Evolutionary conservation across 2,113 vertebrate species (phyloP).

Genomic region (Leptocoma aspasia): DNA sequence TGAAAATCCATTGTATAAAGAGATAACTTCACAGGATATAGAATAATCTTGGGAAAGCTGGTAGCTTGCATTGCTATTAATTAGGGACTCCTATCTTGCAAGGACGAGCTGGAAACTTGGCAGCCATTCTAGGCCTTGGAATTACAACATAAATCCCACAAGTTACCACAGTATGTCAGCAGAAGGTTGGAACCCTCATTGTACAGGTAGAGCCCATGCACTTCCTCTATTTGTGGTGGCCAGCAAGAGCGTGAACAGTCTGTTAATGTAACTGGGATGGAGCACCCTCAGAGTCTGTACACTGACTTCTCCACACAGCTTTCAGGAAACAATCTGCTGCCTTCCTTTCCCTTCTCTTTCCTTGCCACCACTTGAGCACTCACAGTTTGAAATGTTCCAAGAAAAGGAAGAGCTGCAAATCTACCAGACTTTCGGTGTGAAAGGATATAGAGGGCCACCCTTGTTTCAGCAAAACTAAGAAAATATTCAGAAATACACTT

Average conservation of each 20-base stretch:
- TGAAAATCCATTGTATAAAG: background rate
- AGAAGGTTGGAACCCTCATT: background rate
- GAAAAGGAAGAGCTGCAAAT: background rate
- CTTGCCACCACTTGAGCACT: background rate
- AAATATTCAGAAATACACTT: background rate
- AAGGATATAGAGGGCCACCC: background rate
- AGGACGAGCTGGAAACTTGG: background rate
- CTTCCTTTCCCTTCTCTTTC: background rate
- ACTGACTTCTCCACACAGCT: background rate
- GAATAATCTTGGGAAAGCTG: background rate
- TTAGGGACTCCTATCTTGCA: background rate
- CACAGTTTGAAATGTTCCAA: background rate
- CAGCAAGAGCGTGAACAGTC: background rate
- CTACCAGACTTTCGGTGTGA: background rate
- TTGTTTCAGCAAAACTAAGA: background rate
- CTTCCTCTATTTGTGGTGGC: background rate
- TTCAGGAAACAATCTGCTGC: background rate
- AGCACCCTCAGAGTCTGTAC: background rate
- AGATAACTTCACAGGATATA: background rate
- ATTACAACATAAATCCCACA: background rate
- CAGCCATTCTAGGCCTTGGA: background rate
- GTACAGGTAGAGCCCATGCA: background rate
- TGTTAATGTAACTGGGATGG: background rate
- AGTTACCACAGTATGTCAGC: background rate
- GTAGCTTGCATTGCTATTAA: background rate